phyloP scores from a whole-genome alignment of 1,140 invertebrate species.

The Hypsibius dujardini region DNA sequence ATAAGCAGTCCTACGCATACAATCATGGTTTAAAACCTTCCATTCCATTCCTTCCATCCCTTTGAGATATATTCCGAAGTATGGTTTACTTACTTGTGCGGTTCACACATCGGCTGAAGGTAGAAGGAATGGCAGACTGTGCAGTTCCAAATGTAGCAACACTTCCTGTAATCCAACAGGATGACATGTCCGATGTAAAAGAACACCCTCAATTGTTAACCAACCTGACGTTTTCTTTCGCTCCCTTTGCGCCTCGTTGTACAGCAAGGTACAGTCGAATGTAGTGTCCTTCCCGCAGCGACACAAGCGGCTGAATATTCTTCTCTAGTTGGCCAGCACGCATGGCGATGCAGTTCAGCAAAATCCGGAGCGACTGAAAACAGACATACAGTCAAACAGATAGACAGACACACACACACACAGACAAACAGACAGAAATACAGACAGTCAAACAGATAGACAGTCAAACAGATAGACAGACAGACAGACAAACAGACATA shows the following conservation, averaged over 20 bases:
- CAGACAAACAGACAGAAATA: too few relatives aligned
- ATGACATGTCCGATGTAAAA: not conserved
- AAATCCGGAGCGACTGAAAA: slow-evolving; percentile 63
- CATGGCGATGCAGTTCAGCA: slow-evolving; percentile 69
- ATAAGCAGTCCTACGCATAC: too few relatives aligned
- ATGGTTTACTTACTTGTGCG: slow-evolving; percentile 18
- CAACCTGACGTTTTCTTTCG: slow-evolving; percentile 42
- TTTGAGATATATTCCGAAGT: too few relatives aligned
- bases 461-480: too few relatives aligned
- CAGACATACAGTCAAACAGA: slow-evolving; percentile 21
- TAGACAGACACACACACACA: not conserved
- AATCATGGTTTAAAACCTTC: too few relatives aligned
- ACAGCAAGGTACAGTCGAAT: slow-evolving; percentile 80
- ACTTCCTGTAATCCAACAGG: too few relatives aligned
- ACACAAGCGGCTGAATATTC: slow-evolving; percentile 75
- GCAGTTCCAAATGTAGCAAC: slow-evolving; percentile 65
- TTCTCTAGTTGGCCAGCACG: slow-evolving; percentile 79
- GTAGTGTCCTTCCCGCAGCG: slow-evolving; percentile 90
- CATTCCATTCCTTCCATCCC: too few relatives aligned
- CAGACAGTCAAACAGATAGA: too few relatives aligned
- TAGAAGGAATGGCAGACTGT: slow-evolving; percentile 59
- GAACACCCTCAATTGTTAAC: slow-evolving; percentile 6
- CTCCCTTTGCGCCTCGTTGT: slow-evolving; percentile 53
- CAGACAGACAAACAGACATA: too few relatives aligned
- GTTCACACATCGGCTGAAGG: slow-evolving; percentile 42